These are phyloP conservation scores for Palythoa grandiflora DNA, from an alignment of 92 coral and sea anemone species.

Conservation along the genomic window DNA sequence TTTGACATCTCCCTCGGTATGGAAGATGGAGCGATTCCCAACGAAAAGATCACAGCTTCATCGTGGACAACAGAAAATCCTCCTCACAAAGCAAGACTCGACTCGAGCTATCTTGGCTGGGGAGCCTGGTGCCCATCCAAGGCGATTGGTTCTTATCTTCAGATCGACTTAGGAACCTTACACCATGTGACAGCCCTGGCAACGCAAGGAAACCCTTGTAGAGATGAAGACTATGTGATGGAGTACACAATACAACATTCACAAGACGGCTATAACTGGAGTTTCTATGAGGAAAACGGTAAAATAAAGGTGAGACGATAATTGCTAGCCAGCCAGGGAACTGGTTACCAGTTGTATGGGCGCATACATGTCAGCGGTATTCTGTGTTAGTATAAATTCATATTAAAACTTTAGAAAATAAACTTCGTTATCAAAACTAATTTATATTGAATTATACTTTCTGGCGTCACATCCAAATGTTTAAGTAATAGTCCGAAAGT, in stretches of 20 bases:
- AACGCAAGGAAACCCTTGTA: conserved; percentile 57
- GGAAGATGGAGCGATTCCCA: conserved; percentile 53
- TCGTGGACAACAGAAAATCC: conserved; percentile 19
- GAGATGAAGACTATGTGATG: conserved; percentile 13
- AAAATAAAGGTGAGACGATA: conserved; percentile 37
- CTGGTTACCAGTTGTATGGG: too few species aligned
- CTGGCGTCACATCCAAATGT: too few species aligned
- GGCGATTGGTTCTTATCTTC: conserved; percentile 37
- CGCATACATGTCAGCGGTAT: too few species aligned
- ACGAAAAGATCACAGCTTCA: conserved; percentile 52
- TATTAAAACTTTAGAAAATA: too few species aligned
- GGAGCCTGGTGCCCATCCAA: conserved; percentile 51
- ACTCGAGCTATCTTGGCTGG: conserved; percentile 10
- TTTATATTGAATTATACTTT: too few species aligned
- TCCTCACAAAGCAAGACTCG: conserved; percentile 48
- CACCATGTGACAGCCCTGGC: conserved; percentile 71
- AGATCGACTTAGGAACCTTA: conserved; percentile 48
- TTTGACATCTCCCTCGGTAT: conserved; percentile 55
- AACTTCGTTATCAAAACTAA: too few species aligned
- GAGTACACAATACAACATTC: conserved; percentile 47
- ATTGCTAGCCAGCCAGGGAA: too few species aligned
- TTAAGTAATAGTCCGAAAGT: too few species aligned
- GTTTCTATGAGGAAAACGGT: conserved; percentile 44
- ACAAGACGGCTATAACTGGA: conserved; percentile 25
- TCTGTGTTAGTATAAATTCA: too few species aligned